These are phyloP conservation scores for Eupsilia transversa DNA, from an alignment of 2,888 invertebrate species.

Conservation along the genomic window DNA sequence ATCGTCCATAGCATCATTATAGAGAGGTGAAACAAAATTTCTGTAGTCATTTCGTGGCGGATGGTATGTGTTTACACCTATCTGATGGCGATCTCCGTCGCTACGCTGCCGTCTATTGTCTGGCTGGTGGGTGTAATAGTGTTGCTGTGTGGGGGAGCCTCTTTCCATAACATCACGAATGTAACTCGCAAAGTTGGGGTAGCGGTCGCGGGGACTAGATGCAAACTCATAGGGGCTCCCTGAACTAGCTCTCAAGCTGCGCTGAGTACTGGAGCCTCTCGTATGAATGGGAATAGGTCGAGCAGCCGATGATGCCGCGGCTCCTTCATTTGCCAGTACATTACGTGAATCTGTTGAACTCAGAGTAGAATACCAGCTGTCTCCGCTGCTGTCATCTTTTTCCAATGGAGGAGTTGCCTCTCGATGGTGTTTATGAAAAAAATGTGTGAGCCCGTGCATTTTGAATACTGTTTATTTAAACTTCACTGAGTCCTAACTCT, in stretches of 20 bases:
- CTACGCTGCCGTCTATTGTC: slow-evolving; percentile 78
- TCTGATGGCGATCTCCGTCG: slow-evolving; percentile 81
- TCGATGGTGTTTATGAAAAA: slow-evolving; percentile 82
- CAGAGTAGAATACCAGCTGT: slow-evolving; percentile 86
- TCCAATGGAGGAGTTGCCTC: slow-evolving; percentile 80
- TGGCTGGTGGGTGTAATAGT: slow-evolving; percentile 77
- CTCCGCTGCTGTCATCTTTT: slow-evolving; percentile 83
- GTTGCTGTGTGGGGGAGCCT: slow-evolving; percentile 72
- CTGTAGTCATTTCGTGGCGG: slow-evolving; percentile 83
- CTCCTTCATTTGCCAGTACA: slow-evolving; percentile 70
- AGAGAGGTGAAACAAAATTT: slow-evolving; percentile 86
- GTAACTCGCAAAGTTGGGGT: slow-evolving; percentile 86
- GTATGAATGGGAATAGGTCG: slow-evolving; percentile 80
- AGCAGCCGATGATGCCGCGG: slow-evolving; percentile 51
- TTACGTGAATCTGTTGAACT: slow-evolving; percentile 76
- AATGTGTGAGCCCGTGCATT: slow-evolving; percentile 89
- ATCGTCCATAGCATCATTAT: slow-evolving; percentile 87
- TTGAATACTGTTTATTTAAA: slow-evolving; percentile 66
- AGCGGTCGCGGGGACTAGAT: slow-evolving; percentile 86
- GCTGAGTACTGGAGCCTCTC: slow-evolving; percentile 76
- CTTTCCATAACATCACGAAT: slow-evolving; percentile 85
- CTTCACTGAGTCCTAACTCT: slow-evolving; percentile 39
- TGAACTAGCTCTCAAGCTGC: slow-evolving; percentile 76
- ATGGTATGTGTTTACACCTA: slow-evolving; percentile 78
- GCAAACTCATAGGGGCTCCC: slow-evolving; percentile 82